Evolutionary conservation across 2,113 vertebrate genomes (phyloP), one percentile per base, ranked within the genome.

Genomic region (Myodes glareolus): DNA sequence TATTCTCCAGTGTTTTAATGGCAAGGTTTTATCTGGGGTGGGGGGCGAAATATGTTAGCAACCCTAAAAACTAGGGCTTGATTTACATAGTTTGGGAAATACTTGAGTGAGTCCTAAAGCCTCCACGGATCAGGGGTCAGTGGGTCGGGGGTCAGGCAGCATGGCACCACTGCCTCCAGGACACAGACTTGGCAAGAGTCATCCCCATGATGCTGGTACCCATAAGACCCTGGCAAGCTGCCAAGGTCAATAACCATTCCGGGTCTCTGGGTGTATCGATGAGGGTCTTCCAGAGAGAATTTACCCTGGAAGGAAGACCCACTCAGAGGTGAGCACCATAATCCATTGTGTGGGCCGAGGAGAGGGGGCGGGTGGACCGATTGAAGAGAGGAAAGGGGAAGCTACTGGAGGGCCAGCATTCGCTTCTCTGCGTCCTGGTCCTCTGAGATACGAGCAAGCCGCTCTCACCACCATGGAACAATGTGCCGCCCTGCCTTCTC

Each of bases 1-100:
- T 19, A 33, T 82, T 95, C 29, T 87, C 47, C 75, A 55, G 82
- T 93, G 63, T 78, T 47, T 93, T 86, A 31, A 92, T 58, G 52
- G 33, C 39, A 42, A 95, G 80, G 25, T 63, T 84, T 63, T 31
- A 63, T 13, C 16, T 17, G 55, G 55, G 58, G n/a, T n/a, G 55
- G 55, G 55, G 5, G 3, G 61, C 45, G 50, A 89, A 72, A 55
- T 27, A 33, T 82, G 5, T 77, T 91, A 58, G 27, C 55, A 52
- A 31, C 55, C 58, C 78, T 77, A 45, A 63, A 75, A 82, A 67
- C 16, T 6, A 47, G 52, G 45, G 9, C 16, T 93, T 75, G 36
- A 23, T 12, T 87, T 77, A 52, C 7, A 7, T 17, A 12, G 8
- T 94, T 68, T 65, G 52, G 77, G 47, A 91, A 52, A 76, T 61